These are phyloP conservation scores for Aegithalos caudatus DNA, from an alignment of 2,113 vertebrate genomes.

Conservation along the genomic window DNA sequence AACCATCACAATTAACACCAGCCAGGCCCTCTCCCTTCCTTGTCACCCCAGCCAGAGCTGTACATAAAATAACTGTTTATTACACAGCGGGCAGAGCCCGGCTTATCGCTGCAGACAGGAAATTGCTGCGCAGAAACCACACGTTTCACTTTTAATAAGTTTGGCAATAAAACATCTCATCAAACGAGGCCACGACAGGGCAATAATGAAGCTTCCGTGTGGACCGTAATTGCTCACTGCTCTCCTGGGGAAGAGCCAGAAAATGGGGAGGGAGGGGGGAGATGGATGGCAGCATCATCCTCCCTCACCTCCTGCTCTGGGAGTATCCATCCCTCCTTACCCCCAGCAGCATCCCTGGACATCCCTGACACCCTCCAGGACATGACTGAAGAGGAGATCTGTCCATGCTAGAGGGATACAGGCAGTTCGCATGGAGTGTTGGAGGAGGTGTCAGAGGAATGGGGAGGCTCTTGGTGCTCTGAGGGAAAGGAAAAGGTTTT, in stretches of 20 bases:
- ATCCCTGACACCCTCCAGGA: not conserved
- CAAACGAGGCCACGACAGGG: slow-evolving; percentile 68
- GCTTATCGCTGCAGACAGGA: slow-evolving; percentile 73
- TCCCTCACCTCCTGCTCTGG: not conserved
- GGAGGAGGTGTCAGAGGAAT: not conserved
- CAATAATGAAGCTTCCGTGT: slow-evolving; percentile 67
- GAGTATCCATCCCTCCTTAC: not conserved
- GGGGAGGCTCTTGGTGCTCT: not conserved
- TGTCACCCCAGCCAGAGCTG: not conserved
- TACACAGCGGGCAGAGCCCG: slow-evolving; percentile 51
- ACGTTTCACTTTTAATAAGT: slow-evolving; percentile 75
- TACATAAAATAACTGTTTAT: slow-evolving; percentile 70
- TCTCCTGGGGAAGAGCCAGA: slow-evolving; percentile 49
- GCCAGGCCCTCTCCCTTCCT: not conserved
- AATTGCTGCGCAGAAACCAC: slow-evolving; percentile 69
- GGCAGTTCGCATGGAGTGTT: accelerated
- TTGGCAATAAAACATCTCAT: slow-evolving; percentile 70
- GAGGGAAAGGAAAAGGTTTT: not conserved
- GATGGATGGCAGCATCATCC: not conserved
- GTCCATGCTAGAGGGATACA: not conserved
- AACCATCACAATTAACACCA: slow-evolving; percentile 61
- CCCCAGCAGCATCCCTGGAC: accelerated
- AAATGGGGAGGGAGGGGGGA: not conserved
- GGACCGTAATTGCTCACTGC: slow-evolving; percentile 54
- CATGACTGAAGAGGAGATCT: not conserved